phyloP scores from a whole-genome alignment of 2,113 vertebrate genomes.

The Campylomormyrus tamandua region DNA sequence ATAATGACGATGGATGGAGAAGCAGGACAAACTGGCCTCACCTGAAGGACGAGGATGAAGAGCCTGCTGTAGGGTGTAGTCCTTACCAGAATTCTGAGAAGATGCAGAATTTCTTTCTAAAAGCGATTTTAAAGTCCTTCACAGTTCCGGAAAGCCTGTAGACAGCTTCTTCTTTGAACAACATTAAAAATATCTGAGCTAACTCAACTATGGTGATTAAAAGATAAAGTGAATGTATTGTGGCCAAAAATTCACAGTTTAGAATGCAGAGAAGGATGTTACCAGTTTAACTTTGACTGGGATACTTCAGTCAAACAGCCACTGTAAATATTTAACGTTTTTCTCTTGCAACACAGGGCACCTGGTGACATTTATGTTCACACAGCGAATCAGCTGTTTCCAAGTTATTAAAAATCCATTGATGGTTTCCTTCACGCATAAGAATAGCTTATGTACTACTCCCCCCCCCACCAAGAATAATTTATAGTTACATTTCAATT shows the following conservation, averaged over 20 bases:
- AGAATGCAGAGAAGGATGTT: neutral
- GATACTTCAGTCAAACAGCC: neutral
- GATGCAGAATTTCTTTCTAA: neutral
- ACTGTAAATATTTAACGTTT: neutral
- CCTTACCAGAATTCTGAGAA: neutral
- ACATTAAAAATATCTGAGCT: neutral
- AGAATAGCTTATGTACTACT: neutral
- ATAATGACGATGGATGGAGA: neutral
- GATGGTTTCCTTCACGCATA: neutral
- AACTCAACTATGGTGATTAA: neutral
- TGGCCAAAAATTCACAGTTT: neutral
- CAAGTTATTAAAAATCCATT: constrained; percentile 1
- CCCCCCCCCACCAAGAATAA: neutral
- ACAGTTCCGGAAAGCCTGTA: neutral
- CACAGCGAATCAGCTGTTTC: neutral
- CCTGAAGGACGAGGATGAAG: neutral
- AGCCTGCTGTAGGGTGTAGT: neutral
- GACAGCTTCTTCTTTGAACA: neutral
- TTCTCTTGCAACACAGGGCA: neutral
- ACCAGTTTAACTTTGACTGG: neutral
- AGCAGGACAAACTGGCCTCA: neutral
- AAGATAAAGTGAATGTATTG: neutral
- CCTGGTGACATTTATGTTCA: neutral
- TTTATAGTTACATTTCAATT: neutral
- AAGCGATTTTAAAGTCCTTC: neutral